Evolutionary conservation across 2,113 vertebrate species (phyloP), one percentile per base, ranked within the genome.

Genomic region (Protobothrops flavoviridis): DNA sequence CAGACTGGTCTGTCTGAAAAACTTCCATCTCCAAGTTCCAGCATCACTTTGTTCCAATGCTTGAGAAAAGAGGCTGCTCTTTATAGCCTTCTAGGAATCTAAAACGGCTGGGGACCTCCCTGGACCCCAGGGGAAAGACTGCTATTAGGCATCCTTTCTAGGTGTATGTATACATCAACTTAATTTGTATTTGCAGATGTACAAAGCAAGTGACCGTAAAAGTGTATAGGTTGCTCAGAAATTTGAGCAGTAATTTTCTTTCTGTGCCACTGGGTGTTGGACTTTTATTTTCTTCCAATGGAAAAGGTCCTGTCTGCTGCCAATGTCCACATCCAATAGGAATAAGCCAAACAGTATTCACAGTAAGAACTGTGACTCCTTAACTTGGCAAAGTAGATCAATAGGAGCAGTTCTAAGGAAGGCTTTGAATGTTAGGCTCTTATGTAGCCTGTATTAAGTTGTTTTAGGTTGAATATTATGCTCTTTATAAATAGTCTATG

Each of bases 401-500:
- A 93, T 48, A 95, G 96, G 94, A 4, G 15, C 29, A 95, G 1
- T 21, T 64, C n/a, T 59, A 87, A 94, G 85, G 93, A 93, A 69
- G 13, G 1, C 45, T 94, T 94, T 94, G n/a, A 89, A 95, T 95
- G 86, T 0, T 95, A 20, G 53, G 92, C 6, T 85, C 59, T 21
- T 50, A 91, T 95, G 85, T 4, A 95, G 87, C 0, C 85, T 87
- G 57, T 94, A 94, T 89, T 94, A 95, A 81, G 57, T 90, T 0
- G 95, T 39, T 81, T 39, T 81, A 20, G 85, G 74, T 0, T 92
- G 43, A 95, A 93, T 12, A 87, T 43, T 61, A 81, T 85, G 23
- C 15, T 93, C 92, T 91, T 92, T 69, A 89, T 21, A 94, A 45
- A 89, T 2, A 56, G 92, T 91, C 94, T 81, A 94, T 53, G 92